A percentile compares a stretch with the other conserved stretches of the same genome.
Conservation (phyloP, 1,140 invertebrate species). For the Archivesica marissinica region DNA sequence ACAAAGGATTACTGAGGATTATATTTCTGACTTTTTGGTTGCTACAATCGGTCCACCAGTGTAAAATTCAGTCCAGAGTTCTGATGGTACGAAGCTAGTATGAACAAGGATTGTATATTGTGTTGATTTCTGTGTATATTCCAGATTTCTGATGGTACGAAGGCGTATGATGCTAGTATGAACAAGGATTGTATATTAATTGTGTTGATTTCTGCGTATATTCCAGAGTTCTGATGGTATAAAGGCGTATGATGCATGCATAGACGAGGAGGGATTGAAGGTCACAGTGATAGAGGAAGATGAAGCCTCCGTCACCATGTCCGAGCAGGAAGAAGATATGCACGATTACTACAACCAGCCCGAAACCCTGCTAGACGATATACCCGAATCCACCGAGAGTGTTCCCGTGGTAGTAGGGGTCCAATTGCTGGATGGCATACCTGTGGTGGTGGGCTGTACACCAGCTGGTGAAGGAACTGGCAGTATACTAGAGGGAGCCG, state of each 20-base stretch:
- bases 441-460: background rate
- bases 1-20: too few species aligned
- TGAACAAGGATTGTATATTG: too few species aligned
- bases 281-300: constrained; percentile 66
- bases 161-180: constrained; percentile 72
- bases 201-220: too few species aligned
- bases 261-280: constrained; percentile 72
- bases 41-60: too few species aligned
- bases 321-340: constrained; percentile 44
- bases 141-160: constrained; percentile 70
- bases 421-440: background rate
- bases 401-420: background rate
- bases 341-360: constrained; percentile 48
- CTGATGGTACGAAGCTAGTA: too few species aligned
- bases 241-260: constrained; percentile 72
- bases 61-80: too few species aligned
- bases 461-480: background rate
- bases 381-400: background rate
- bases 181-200: constrained; percentile 71
- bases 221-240: constrained; percentile 72
- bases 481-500: background rate
- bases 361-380: constrained; percentile 42
- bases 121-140: too few species aligned
- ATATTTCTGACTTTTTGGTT: too few species aligned
- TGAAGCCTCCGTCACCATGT: background rate